phyloP scores from a whole-genome alignment of 2,797 vertebrate genomes.

The Alectoris magna region DNA sequence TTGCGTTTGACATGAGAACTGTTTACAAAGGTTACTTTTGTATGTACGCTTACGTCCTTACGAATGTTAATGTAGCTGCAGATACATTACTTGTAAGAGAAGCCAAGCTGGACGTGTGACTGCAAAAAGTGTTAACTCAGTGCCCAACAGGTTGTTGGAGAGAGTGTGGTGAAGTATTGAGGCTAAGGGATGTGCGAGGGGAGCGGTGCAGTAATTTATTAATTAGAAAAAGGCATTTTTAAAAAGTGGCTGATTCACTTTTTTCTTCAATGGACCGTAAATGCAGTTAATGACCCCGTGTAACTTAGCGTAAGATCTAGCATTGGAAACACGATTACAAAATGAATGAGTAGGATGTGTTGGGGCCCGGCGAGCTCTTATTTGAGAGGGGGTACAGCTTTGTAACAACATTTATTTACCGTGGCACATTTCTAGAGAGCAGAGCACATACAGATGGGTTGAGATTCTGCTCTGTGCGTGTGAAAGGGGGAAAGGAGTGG shows the following conservation, averaged over 20 bases:
- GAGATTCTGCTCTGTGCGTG: slow-evolving; percentile 32
- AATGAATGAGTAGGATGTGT: background rate
- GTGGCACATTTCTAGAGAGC: background rate
- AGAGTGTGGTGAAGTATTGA: background rate
- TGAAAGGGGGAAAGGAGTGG: background rate
- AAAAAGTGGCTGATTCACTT: background rate
- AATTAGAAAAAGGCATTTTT: background rate
- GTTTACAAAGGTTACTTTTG: slow-evolving; percentile 80
- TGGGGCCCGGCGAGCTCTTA: slow-evolving; percentile 22
- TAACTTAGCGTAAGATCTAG: background rate
- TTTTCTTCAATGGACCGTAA: background rate
- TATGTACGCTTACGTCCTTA: slow-evolving; percentile 70
- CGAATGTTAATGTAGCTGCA: slow-evolving; percentile 65
- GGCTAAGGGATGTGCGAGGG: background rate
- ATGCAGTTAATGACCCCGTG: background rate
- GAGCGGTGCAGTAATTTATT: background rate
- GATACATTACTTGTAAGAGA: slow-evolving; percentile 32
- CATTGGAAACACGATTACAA: background rate
- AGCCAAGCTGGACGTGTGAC: slow-evolving; percentile 4
- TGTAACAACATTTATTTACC: slow-evolving; percentile 63
- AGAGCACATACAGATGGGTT: background rate
- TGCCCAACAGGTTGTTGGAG: background rate
- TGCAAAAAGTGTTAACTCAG: background rate
- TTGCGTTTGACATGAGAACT: slow-evolving; percentile 77
- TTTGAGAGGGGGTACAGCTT: slow-evolving; percentile 32